Evolutionary conservation across 2,113 vertebrate species (phyloP), one percentile per base, ranked within the genome.

Genomic region (Jaculus jaculus): DNA sequence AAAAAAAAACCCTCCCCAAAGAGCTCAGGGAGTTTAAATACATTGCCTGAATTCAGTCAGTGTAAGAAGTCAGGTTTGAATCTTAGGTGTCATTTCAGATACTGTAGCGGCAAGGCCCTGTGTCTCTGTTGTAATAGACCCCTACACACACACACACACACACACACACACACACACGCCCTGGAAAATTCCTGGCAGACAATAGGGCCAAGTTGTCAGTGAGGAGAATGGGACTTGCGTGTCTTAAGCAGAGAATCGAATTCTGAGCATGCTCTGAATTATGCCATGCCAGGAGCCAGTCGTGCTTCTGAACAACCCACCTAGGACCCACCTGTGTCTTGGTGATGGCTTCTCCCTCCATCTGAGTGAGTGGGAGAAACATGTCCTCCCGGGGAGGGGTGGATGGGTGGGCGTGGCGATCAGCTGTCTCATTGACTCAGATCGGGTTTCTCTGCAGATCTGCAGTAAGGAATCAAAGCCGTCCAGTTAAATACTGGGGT

Each of bases 1-100:
- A 47, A 47, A 47, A 8, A 47, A 47, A 47, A 47, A 6, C 8
- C 42, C 51, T 73, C 60, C 93, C 68, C n/a, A 39, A 39, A 26
- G 63, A 81, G 30, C 81, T 93, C 92, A 39, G 34, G 84, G 47
- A 83, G 54, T 72, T 89, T 28, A 81, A 92, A 69, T 84, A 93
- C 24, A 0, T 0, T 75, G 20, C 54, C 73, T 95, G 69, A 81
- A 79, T 93, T 93, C 73, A 24, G 37, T 65, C n/a, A 77, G 78
- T n/a, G 21, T 18, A 63, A 75, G 30, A 78, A 81, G 84, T 7
- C 58, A 72, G 66, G 63, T 89, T 90, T 94, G 72, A 82, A 71
- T 66, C 32, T 75, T 68, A 20, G 3, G 13, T 69, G 42, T 84
- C 23, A 18, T 61, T 91, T 82, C 68, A 68, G 51, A 72, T 30